phyloP scores from a whole-genome alignment of 2,888 invertebrate species.

The Hypsopygia costalis region DNA sequence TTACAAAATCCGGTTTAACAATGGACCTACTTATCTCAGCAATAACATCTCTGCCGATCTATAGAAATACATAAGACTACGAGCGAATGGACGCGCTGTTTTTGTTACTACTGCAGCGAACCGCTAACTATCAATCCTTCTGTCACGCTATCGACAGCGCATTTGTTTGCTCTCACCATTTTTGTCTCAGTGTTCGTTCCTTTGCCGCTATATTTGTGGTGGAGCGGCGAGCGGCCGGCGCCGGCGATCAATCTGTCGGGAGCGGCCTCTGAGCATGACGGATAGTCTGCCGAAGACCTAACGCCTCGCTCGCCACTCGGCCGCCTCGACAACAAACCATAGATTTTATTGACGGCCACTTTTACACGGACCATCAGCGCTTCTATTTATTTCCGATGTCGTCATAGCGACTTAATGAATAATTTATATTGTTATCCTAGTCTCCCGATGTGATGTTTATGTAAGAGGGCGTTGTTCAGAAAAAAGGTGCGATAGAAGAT shows the following conservation, averaged over 20 bases:
- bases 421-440: conserved; percentile 50
- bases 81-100: not conserved
- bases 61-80: not conserved
- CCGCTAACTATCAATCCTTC: conserved; percentile 70
- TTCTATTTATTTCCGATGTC: conserved; percentile 46
- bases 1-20: too few relatives aligned
- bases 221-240: conserved; percentile 38
- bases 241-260: conserved; percentile 67
- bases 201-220: conserved; percentile 41
- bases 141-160: conserved; percentile 73
- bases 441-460: conserved; percentile 42
- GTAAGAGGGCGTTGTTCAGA: conserved; percentile 27
- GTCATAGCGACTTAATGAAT: conserved; percentile 54
- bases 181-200: conserved; percentile 63
- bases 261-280: conserved; percentile 64
- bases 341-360: conserved; percentile 51
- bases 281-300: conserved; percentile 49
- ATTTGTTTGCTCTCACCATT: conserved; percentile 76
- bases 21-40: not conserved
- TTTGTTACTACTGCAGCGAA: conserved; percentile 8
- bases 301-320: conserved; percentile 34
- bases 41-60: too few relatives aligned
- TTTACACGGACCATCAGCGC: conserved; percentile 27
- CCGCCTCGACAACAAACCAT: conserved; percentile 44
- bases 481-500: conserved; percentile 7